These are phyloP conservation scores for Keiferia lycopersicella DNA, from an alignment of 2,888 invertebrate genomes.

Conservation along the genomic window DNA sequence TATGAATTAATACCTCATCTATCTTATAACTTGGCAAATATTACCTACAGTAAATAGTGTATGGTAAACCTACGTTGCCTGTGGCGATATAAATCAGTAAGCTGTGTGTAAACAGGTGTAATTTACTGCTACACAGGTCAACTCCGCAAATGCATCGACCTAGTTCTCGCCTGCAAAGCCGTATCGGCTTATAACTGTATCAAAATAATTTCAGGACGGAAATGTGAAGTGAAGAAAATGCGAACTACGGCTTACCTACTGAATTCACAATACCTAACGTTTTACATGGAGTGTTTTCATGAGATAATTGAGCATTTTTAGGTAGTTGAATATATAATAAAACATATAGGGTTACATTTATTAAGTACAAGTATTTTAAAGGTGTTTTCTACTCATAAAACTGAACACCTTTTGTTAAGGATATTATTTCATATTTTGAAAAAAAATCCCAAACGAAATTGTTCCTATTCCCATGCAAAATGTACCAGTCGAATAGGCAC, in stretches of 20 bases:
- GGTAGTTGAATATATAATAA: background rate
- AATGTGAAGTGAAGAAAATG: background rate
- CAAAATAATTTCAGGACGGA: slow-evolving; percentile 5
- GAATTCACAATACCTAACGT: background rate
- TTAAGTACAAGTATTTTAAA: too few relatives aligned
- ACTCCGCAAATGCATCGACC: slow-evolving; percentile 7
- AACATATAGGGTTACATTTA: too few relatives aligned
- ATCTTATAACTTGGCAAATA: too few relatives aligned
- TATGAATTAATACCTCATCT: too few relatives aligned
- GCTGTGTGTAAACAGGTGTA: slow-evolving; percentile 14
- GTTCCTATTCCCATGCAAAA: too few relatives aligned
- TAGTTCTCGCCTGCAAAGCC: background rate
- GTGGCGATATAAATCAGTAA: background rate
- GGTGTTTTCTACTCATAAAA: too few relatives aligned
- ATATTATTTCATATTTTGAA: too few relatives aligned
- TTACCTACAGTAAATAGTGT: too few relatives aligned
- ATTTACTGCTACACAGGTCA: slow-evolving; percentile 21
- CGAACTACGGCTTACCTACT: background rate
- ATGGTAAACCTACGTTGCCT: too few relatives aligned
- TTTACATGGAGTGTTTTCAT: background rate
- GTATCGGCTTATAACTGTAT: slow-evolving; percentile 6
- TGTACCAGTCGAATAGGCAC: too few relatives aligned
- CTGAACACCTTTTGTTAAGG: too few relatives aligned
- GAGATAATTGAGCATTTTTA: background rate
- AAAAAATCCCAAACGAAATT: too few relatives aligned